Percentiles rank a stretch among this genome's conserved stretches.
Evolutionary conservation across 2,888 invertebrate species (phyloP).

Genomic region (Alloplasta piceator): DNA sequence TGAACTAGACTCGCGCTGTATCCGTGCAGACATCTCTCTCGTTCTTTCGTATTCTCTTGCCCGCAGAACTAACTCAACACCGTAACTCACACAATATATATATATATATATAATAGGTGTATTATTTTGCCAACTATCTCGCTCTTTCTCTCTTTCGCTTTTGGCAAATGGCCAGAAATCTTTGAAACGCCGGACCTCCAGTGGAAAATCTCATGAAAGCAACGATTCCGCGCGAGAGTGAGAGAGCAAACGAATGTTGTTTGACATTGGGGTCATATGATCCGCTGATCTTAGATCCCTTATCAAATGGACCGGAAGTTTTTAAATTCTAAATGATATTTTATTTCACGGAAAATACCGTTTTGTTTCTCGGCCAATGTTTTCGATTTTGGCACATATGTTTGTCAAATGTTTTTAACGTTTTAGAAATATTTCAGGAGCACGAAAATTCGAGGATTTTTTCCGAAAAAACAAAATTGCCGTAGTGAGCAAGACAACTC

Average conservation of each 20-base stretch:
- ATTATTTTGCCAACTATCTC: conserved; percentile 4
- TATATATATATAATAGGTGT: too few relatives aligned
- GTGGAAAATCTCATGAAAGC: conserved; percentile 39
- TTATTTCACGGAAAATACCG: background rate
- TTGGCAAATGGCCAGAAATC: conserved; percentile 54
- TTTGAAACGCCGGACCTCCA: conserved; percentile 39
- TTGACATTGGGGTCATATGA: conserved; percentile 57
- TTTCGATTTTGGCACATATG: too few relatives aligned
- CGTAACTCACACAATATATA: conserved; percentile 6
- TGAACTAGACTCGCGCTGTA: conserved; percentile 36
- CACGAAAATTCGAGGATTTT: background rate
- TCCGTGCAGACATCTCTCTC: conserved; percentile 30
- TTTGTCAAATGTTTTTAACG: too few relatives aligned
- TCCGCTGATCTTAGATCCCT: conserved; percentile 27
- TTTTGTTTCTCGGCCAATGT: too few relatives aligned
- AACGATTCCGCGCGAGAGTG: conserved; percentile 17
- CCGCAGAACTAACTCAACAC: conserved; percentile 49
- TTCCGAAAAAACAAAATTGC: too few relatives aligned
- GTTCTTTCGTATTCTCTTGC: conserved; percentile 37
- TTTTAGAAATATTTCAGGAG: too few relatives aligned
- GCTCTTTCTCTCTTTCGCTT: conserved; percentile 34
- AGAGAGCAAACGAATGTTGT: conserved; percentile 39
- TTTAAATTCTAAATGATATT: conserved; percentile 9
- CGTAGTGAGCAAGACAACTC: too few relatives aligned
- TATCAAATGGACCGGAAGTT: conserved; percentile 31